phyloP scores from a whole-genome alignment of 2,888 invertebrate genomes.

The Ectemnius cavifrons region DNA sequence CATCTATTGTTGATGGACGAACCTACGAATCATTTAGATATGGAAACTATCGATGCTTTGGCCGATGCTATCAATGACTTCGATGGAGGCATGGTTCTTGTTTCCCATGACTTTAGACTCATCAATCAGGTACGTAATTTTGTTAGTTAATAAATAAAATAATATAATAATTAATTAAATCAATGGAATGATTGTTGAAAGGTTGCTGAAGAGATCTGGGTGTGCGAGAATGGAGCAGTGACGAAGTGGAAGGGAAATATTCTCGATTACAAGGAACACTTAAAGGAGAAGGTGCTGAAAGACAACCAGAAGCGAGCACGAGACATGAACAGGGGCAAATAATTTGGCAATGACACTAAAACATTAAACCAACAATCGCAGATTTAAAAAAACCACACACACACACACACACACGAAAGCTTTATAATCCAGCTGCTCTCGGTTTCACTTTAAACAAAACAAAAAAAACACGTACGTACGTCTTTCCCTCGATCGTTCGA shows the following conservation, averaged over 20 bases:
- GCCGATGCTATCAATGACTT: constrained; percentile 99
- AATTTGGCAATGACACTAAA: constrained; percentile 45
- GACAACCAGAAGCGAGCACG: constrained; percentile 79
- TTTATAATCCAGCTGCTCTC: constrained; percentile 28
- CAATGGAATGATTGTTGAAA: constrained; percentile 73
- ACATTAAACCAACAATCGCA: not conserved
- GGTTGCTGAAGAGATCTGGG: constrained; percentile 99
- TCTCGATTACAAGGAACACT: constrained; percentile 95
- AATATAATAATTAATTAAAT: not conserved
- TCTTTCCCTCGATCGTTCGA: not conserved
- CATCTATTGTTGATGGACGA: constrained; percentile 92
- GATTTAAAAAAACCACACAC: not conserved
- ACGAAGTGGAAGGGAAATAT: constrained; percentile 99
- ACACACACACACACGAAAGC: constrained; percentile 8
- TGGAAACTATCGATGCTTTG: constrained; percentile 98
- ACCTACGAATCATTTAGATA: constrained; percentile 97
- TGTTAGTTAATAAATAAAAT: not conserved
- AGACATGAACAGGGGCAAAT: constrained; percentile 70
- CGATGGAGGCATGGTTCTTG: constrained; percentile 98
- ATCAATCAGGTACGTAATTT: constrained; percentile 91
- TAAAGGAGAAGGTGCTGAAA: constrained; percentile 91
- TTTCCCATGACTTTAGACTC: constrained; percentile 99
- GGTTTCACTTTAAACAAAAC: constrained; percentile 40
- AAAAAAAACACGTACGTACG: too few species aligned
- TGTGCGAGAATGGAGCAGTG: constrained; percentile 96